These are phyloP conservation scores for Anniella stebbinsi DNA, from an alignment of 2,797 vertebrate species.

Conservation along the genomic window DNA sequence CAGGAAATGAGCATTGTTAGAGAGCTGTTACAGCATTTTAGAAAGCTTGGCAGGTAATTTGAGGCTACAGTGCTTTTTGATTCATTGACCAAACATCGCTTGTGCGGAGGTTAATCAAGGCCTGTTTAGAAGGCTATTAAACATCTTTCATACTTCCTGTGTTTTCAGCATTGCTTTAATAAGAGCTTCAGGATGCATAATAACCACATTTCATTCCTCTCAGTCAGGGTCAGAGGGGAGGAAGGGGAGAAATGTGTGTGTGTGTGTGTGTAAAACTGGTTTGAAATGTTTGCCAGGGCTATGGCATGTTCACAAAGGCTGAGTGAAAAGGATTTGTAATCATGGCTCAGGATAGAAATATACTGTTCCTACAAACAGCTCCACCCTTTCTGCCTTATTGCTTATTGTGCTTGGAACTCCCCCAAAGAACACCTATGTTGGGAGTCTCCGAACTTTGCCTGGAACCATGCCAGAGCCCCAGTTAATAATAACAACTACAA, in stretches of 20 bases:
- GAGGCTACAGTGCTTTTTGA: conserved; percentile 36
- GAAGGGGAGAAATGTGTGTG: neutral
- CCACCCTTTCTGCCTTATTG: neutral
- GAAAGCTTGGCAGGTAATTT: conserved; percentile 50
- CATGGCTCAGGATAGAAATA: neutral
- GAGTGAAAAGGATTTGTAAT: conserved; percentile 1
- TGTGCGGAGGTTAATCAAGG: conserved; percentile 28
- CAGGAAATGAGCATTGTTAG: conserved; percentile 37
- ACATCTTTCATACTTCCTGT: conserved; percentile 38
- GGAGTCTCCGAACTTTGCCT: too few species aligned
- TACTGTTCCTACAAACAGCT: too few species aligned
- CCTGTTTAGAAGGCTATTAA: conserved; percentile 52
- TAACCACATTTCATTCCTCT: conserved; percentile 34
- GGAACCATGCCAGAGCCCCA: too few species aligned
- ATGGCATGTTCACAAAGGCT: neutral
- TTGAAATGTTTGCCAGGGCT: conserved; percentile 29
- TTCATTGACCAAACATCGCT: conserved; percentile 52
- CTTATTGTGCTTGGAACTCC: neutral
- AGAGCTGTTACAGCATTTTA: conserved; percentile 30
- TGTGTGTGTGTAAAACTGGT: neutral
- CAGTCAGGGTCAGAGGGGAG: conserved; percentile 18
- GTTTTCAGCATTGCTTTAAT: conserved; percentile 21
- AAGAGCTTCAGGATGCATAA: conserved; percentile 37
- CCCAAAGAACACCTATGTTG: neutral
- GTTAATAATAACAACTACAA: too few species aligned